Conservation (phyloP, 2,113 vertebrate species). For the Callipepla squamata region DNA sequence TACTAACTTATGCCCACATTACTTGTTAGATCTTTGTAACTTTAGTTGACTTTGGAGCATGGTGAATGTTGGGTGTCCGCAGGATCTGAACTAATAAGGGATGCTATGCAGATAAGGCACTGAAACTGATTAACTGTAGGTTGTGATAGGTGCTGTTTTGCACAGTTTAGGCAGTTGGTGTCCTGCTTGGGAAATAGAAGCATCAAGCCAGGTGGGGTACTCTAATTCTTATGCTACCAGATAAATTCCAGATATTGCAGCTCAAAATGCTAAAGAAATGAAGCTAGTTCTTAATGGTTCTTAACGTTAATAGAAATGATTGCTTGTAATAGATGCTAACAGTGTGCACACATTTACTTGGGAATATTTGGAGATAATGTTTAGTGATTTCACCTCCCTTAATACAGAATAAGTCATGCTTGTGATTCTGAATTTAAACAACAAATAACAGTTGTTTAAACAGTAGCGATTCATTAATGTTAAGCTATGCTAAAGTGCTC, state of each 20-base stretch:
- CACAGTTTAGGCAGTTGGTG: not conserved
- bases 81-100: not conserved
- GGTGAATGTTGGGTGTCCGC: not conserved
- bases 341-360: not conserved
- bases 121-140: not conserved
- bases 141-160: not conserved
- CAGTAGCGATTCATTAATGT: not conserved
- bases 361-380: fast-evolving
- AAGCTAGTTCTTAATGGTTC: not conserved
- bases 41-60: not conserved
- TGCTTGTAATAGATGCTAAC: not conserved
- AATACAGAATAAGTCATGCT: not conserved
- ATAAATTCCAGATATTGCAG: too few species aligned
- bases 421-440: not conserved
- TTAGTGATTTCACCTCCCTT: not conserved
- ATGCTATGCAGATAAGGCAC: not conserved
- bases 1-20: not conserved
- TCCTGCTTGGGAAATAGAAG: not conserved
- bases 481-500: not conserved
- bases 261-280: not conserved
- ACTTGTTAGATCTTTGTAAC: not conserved
- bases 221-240: not conserved
- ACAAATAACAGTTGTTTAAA: not conserved
- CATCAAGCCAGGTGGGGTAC: not conserved
- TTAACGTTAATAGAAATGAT: not conserved